Evolutionary conservation across 2,113 vertebrate genomes (phyloP).

Genomic region (Polyodon spathula): DNA sequence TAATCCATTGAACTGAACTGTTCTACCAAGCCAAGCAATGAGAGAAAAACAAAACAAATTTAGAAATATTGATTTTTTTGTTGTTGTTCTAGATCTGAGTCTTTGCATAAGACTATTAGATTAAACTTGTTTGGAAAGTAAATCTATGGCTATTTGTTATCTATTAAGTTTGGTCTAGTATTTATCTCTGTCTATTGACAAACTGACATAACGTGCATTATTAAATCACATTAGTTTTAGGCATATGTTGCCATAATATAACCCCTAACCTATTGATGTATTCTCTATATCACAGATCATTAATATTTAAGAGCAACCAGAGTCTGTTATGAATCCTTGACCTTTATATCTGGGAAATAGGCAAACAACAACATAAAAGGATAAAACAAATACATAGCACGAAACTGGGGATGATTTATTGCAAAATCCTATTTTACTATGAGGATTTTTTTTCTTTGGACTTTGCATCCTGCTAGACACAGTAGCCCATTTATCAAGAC

Average conservation of each 20-base stretch:
- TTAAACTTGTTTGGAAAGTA: no score
- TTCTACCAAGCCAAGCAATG: no score
- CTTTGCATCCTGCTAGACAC: not conserved
- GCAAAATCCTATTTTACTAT: not conserved
- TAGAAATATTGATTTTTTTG: no score
- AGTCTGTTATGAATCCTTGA: constrained; percentile 44
- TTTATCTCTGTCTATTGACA: constrained; percentile 28
- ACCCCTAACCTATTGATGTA: constrained; percentile 54
- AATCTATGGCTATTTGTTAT: no score
- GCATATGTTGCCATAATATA: constrained; percentile 47
- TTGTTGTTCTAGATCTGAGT: no score
- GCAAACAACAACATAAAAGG: not conserved
- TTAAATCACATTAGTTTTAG: constrained; percentile 54
- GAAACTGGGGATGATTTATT: not conserved
- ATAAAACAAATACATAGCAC: not conserved
- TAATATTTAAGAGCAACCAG: constrained; percentile 51
- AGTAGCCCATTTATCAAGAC: not conserved
- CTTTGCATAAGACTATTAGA: no score
- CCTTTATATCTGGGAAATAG: constrained; percentile 28
- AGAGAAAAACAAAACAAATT: no score
- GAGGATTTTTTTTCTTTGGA: not conserved
- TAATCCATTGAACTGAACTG: no score
- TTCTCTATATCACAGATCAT: constrained; percentile 38
- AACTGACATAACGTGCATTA: constrained; percentile 30
- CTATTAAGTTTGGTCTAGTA: not conserved